Evolutionary conservation across 2,113 vertebrate species (phyloP), one percentile per base, ranked within the genome.

Genomic region (Pseudorhombus dupliciocellatus): DNA sequence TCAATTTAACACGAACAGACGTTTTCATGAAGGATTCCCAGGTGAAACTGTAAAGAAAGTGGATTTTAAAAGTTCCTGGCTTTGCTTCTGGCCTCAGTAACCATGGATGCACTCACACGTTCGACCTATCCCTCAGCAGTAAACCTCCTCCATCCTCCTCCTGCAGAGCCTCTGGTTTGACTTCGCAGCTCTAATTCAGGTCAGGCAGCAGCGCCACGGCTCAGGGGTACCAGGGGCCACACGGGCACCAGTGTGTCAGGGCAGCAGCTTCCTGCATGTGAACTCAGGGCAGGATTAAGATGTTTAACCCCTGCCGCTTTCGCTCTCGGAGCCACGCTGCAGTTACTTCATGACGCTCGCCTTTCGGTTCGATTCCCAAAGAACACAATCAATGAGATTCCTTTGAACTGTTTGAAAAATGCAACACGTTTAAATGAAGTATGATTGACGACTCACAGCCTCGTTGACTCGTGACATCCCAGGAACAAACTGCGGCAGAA

Each of bases 151-250:
- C 6, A 58, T 52, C 53, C 66, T 67, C 70, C 68, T 55, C 24
- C 31, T 66, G 58, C 12, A 70, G 74, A 37, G 53, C 67, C 57
- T 26, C 80, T 40, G 61, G 63, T 79, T 79, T 81, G 84, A 83
- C 74, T 83, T 88, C 77, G 81, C 87, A 70, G 66, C 66, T 66
- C 40, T 76, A 70, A 89, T 85, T 87, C 80, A 77, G 85, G 81
- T 86, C 79, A 84, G 78, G 71, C 81, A 64, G 51, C 62, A 50
- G 51, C 2, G 37, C 44, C 2, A 10, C 68, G 70, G 59, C 73
- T 80, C 76, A 75, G 66, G 14, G 77, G 81, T 79, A 75, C 77
- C 77, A 85, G 74, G 76, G 71, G 63, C 82, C 80, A 77, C 80
- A 80, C 77, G 52, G 79, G 77, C 77, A 73, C 79, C 34, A 50